phyloP scores from a whole-genome alignment of 2,888 invertebrate species.

The Mimas tiliae region DNA sequence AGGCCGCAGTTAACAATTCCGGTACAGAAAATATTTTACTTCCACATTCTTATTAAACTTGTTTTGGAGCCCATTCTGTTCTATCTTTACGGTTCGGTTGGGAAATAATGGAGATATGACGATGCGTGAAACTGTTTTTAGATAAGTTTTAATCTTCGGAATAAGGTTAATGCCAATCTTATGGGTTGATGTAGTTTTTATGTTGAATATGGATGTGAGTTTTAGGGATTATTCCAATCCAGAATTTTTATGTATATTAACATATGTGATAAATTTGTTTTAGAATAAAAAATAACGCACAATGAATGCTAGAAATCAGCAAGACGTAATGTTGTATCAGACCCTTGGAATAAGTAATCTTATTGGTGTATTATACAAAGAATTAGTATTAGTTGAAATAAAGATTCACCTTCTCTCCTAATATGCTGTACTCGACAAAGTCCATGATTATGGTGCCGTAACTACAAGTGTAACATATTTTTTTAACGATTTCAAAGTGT shows the following conservation, averaged over 20 bases:
- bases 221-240: neutral
- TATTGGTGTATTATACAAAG: too few relatives aligned
- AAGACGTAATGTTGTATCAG: too few relatives aligned
- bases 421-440: too few relatives aligned
- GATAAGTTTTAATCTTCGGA: constrained; percentile 4
- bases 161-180: constrained; percentile 8
- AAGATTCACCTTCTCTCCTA: too few relatives aligned
- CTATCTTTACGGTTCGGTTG: constrained; percentile 59
- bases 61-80: constrained; percentile 73
- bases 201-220: neutral
- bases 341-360: too few relatives aligned
- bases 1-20: constrained; percentile 82
- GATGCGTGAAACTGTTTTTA: constrained; percentile 10
- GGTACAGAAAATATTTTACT: constrained; percentile 82
- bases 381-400: too few relatives aligned
- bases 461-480: too few relatives aligned
- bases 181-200: neutral
- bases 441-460: too few relatives aligned
- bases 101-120: constrained; percentile 55
- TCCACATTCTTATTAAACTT: constrained; percentile 83
- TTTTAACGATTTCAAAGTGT: too few relatives aligned
- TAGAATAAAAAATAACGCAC: too few relatives aligned
- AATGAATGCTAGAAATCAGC: neutral
- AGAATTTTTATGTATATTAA: neutral
- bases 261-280: neutral